Evolutionary conservation across 2,888 invertebrate genomes (phyloP).

Genomic region (Pseudococcus viburni): DNA sequence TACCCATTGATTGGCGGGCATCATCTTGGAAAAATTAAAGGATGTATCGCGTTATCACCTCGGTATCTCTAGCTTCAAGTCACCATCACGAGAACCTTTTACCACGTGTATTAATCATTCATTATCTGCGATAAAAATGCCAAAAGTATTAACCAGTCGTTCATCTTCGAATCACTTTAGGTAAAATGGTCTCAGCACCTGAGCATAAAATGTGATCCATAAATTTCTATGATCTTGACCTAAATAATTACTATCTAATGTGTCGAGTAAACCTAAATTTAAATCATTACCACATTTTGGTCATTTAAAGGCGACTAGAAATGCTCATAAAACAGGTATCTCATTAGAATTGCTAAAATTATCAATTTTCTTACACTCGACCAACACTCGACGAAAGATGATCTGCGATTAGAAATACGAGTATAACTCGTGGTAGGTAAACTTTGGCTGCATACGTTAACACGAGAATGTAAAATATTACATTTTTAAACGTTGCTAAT

Average conservation of each 20-base stretch:
- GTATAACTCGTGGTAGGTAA: background rate
- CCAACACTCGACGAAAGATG: background rate
- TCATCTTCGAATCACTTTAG: background rate
- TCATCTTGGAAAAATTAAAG: constrained; percentile 71
- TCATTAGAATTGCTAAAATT: constrained; percentile 16
- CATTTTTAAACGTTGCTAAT: constrained; percentile 16
- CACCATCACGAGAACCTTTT: constrained; percentile 43
- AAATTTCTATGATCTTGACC: constrained; percentile 4
- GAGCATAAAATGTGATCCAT: background rate
- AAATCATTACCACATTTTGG: background rate
- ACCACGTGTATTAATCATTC: background rate
- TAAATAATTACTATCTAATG: background rate
- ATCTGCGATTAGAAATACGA: background rate
- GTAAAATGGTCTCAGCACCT: background rate
- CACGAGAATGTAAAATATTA: constrained; percentile 25
- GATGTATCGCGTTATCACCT: background rate
- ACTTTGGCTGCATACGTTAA: background rate
- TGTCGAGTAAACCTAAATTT: background rate
- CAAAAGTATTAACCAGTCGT: background rate
- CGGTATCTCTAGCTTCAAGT: constrained; percentile 43
- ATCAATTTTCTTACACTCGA: background rate
- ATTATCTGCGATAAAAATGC: constrained; percentile 21
- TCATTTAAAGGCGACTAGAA: background rate
- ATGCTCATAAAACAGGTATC: background rate
- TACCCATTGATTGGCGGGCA: constrained; percentile 87